phyloP scores from a whole-genome alignment of 1,140 invertebrate species.

The Sesamia nonagrioides region DNA sequence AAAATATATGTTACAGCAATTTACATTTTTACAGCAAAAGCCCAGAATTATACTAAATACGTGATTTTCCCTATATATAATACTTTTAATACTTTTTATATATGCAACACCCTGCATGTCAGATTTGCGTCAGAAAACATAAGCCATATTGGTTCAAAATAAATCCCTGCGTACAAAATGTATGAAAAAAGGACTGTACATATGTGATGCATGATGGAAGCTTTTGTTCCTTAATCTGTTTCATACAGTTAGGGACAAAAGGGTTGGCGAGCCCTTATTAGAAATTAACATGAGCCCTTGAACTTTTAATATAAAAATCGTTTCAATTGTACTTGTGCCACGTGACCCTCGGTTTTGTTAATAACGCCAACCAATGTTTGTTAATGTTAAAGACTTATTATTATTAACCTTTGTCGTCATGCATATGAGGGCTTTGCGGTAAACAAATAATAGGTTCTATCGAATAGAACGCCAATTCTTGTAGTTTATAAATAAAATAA shows the following conservation, averaged over 20 bases:
- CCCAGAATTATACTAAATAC: no score
- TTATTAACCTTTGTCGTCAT: not conserved
- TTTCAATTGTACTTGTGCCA: not conserved
- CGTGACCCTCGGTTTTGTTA: not conserved
- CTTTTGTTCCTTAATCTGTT: not conserved
- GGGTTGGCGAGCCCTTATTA: not conserved
- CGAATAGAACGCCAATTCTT: no score
- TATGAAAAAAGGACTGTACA: not conserved
- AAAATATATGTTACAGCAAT: no score
- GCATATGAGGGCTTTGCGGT: not conserved
- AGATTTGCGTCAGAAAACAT: not conserved
- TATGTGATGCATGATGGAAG: not conserved
- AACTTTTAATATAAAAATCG: slow-evolving; percentile 24
- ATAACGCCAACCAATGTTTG: slow-evolving; percentile 7
- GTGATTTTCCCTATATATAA: no score
- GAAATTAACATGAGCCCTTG: slow-evolving; percentile 15
- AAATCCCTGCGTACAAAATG: not conserved
- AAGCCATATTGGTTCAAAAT: not conserved
- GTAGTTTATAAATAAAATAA: no score
- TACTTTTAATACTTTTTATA: no score
- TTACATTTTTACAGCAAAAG: no score
- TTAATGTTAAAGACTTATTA: not conserved
- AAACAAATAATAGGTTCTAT: no score
- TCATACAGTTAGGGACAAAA: not conserved
- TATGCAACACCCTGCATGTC: no score